Percentiles rank a stretch among this genome's conserved stretches.
Conservation (phyloP, 2,888 invertebrate genomes). For the Melieria omissa region DNA sequence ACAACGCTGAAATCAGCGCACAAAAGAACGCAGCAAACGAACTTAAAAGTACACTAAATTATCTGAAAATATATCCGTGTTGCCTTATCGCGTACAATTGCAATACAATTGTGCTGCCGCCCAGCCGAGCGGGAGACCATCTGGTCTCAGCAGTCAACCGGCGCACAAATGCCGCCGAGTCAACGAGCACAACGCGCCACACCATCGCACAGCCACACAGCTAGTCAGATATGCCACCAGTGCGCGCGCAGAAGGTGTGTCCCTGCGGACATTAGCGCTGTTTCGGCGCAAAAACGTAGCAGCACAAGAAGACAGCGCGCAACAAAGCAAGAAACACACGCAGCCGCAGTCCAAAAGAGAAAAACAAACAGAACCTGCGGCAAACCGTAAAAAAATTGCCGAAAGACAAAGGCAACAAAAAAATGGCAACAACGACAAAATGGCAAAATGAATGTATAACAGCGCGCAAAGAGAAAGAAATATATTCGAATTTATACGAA, state of each 20-base stretch:
- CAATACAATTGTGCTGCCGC: too few relatives aligned
- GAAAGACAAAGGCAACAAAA: background rate
- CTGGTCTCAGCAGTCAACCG: too few relatives aligned
- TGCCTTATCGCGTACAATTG: too few relatives aligned
- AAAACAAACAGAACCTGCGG: slow-evolving; percentile 15
- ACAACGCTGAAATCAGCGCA: too few relatives aligned
- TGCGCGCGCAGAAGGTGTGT: slow-evolving; percentile 44
- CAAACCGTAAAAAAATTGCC: slow-evolving; percentile 17
- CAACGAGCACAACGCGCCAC: background rate
- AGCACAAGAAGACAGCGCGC: background rate
- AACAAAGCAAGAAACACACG: slow-evolving; percentile 5
- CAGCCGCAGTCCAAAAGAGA: background rate
- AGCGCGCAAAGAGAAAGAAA: slow-evolving; percentile 38
- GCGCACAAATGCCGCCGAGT: too few relatives aligned
- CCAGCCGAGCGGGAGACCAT: too few relatives aligned
- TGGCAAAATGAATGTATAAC: background rate
- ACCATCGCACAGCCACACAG: slow-evolving; percentile 5
- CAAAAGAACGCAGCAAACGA: too few relatives aligned
- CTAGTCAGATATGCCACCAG: slow-evolving; percentile 17
- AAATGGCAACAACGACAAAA: slow-evolving; percentile 8
- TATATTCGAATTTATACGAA: slow-evolving; percentile 63
- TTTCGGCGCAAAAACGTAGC: slow-evolving; percentile 9
- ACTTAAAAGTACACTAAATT: background rate
- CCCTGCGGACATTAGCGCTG: slow-evolving; percentile 55
- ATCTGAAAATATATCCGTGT: background rate